These are phyloP conservation scores for Myotis findleyi DNA, from an alignment of 2,797 vertebrate genomes.

Conservation along the genomic window DNA sequence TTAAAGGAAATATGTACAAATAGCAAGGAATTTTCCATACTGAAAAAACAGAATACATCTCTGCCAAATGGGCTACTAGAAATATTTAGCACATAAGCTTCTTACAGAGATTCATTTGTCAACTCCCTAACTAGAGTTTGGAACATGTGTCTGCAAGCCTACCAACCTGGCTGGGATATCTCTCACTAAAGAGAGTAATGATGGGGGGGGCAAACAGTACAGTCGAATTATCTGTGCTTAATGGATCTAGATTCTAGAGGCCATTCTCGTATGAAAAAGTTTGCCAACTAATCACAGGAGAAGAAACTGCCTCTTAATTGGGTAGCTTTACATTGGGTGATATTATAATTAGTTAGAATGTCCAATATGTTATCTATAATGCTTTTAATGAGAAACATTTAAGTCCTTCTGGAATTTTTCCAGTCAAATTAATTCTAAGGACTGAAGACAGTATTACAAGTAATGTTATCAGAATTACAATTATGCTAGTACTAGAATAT, in stretches of 20 bases:
- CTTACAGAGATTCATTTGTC: constrained; percentile 60
- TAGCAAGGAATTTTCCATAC: constrained; percentile 52
- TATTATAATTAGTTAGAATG: constrained; percentile 87
- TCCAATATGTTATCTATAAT: constrained; percentile 91
- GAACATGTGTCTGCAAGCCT: constrained; percentile 25
- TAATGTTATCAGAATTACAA: constrained; percentile 88
- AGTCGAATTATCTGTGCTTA: constrained; percentile 80
- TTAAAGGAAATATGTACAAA: constrained; percentile 64
- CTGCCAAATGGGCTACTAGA: constrained; percentile 57
- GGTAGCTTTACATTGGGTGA: constrained; percentile 85
- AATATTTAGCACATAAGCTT: constrained; percentile 52
- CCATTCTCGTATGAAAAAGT: constrained; percentile 79
- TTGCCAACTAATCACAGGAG: constrained; percentile 84
- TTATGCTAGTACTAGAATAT: constrained; percentile 85
- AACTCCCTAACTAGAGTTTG: constrained; percentile 37
- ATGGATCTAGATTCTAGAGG: constrained; percentile 82
- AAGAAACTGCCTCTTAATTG: constrained; percentile 87
- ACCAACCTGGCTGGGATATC: not conserved
- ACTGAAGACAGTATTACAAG: constrained; percentile 87
- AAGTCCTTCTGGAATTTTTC: constrained; percentile 90
- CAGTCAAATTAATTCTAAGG: constrained; percentile 88
- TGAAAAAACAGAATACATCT: constrained; percentile 52
- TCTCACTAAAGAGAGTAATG: constrained; percentile 59
- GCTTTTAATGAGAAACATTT: constrained; percentile 91
- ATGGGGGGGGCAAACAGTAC: constrained; percentile 43